These are phyloP conservation scores for Amphilophus citrinellus DNA, from an alignment of 2,113 vertebrate species.

Conservation along the genomic window DNA sequence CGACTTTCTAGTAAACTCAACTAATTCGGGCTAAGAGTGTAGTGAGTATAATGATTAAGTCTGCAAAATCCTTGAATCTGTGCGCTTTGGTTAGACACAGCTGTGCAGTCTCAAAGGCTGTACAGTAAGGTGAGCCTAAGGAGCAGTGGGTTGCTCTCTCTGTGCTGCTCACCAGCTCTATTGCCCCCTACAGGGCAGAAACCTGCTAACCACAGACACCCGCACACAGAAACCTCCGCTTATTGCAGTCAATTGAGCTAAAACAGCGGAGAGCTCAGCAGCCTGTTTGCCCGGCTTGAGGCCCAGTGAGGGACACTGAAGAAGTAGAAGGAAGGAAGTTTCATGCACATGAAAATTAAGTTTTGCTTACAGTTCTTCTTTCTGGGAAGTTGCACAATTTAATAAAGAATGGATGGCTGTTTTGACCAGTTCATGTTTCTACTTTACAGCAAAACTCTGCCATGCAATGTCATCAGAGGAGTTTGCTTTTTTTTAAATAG, in stretches of 20 bases:
- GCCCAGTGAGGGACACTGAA: neutral
- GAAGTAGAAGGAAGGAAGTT: conserved; percentile 7
- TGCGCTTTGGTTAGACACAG: conserved; percentile 25
- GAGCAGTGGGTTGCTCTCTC: conserved; percentile 12
- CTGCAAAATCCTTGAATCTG: conserved; percentile 21
- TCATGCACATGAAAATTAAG: neutral
- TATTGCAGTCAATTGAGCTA: conserved; percentile 26
- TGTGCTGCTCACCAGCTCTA: conserved; percentile 47
- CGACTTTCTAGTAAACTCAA: no score
- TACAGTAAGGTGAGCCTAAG: conserved; percentile 24
- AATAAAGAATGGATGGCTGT: conserved; percentile 6
- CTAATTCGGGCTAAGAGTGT: no score
- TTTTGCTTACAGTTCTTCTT: conserved; percentile 41
- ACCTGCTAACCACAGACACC: conserved; percentile 1
- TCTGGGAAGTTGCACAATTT: conserved; percentile 23
- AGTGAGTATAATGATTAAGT: conserved; percentile 13
- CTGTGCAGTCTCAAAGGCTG: conserved; percentile 9
- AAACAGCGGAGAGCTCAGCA: conserved; percentile 23
- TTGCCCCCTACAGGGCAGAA: conserved; percentile 71
- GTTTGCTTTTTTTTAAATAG: neutral
- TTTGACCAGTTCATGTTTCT: neutral
- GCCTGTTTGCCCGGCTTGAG: neutral
- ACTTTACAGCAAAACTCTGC: neutral
- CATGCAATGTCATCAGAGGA: neutral
- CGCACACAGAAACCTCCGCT: conserved; percentile 36